Evolutionary conservation across 2,797 vertebrate genomes (phyloP).

Genomic region (Strix occidentalis): DNA sequence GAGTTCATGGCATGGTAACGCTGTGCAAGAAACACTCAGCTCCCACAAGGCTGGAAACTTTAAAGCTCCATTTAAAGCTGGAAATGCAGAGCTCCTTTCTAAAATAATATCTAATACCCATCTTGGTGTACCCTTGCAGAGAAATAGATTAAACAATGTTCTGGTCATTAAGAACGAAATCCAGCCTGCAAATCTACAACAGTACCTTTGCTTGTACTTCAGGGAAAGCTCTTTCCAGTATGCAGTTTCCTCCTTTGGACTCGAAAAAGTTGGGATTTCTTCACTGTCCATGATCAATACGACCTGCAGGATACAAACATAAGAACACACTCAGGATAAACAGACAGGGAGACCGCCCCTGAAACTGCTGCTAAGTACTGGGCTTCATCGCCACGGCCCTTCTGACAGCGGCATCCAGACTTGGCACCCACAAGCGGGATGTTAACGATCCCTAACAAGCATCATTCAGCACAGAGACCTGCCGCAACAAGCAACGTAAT

Average conservation of each 20-base stretch:
- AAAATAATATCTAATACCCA: neutral
- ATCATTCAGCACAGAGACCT: neutral
- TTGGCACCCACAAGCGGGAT: neutral
- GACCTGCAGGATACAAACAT: constrained; percentile 55
- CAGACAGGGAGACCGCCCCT: neutral
- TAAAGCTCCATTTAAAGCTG: neutral
- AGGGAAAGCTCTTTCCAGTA: constrained; percentile 95
- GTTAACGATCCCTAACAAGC: neutral
- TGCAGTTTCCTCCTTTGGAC: constrained; percentile 93
- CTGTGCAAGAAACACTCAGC: neutral
- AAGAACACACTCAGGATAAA: neutral
- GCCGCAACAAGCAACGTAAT: neutral
- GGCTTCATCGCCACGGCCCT: neutral
- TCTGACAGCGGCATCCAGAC: neutral
- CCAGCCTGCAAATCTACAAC: neutral
- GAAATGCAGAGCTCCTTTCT: neutral
- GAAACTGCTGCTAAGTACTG: neutral
- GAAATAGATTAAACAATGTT: neutral
- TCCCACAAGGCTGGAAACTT: neutral
- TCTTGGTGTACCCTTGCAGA: neutral
- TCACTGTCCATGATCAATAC: constrained; percentile 93
- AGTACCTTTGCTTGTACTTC: constrained; percentile 94
- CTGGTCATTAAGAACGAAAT: neutral
- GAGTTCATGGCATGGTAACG: neutral
- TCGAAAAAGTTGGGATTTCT: constrained; percentile 93